A percentile compares a stretch with the other conserved stretches of the same genome.
Evolutionary conservation across 2,797 vertebrate genomes (phyloP).

Genomic region (Lindbergichthys nudifrons): DNA sequence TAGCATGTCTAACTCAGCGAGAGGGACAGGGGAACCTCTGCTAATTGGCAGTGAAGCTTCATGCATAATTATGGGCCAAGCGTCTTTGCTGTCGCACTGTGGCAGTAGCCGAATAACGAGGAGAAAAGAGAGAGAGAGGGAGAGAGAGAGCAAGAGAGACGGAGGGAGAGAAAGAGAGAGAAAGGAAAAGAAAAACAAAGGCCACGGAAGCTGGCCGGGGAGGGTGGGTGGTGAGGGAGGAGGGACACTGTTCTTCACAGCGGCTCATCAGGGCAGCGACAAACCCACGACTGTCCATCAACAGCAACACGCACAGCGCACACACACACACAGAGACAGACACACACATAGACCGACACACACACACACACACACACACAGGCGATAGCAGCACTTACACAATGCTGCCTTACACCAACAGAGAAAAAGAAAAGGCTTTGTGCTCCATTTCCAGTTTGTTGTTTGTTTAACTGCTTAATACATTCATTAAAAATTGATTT

Average conservation of each 20-base stretch:
- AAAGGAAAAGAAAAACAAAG: slow-evolving; percentile 79
- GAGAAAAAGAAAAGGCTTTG: slow-evolving; percentile 59
- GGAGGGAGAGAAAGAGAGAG: slow-evolving; percentile 34
- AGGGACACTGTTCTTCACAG: slow-evolving; percentile 78
- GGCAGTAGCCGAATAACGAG: slow-evolving; percentile 84
- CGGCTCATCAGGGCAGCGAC: slow-evolving; percentile 83
- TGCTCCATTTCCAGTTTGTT: slow-evolving; percentile 56
- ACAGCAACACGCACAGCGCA: slow-evolving; percentile 44
- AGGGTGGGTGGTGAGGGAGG: slow-evolving; percentile 74
- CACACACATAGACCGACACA: slow-evolving; percentile 20
- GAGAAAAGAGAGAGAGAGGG: slow-evolving; percentile 59
- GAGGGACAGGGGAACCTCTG: slow-evolving; percentile 87
- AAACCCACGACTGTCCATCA: slow-evolving; percentile 83
- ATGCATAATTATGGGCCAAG: slow-evolving; percentile 88
- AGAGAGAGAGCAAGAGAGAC: slow-evolving; percentile 20
- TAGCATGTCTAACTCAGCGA: slow-evolving; percentile 88
- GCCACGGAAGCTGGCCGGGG: slow-evolving; percentile 74
- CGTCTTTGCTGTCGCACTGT: slow-evolving; percentile 82
- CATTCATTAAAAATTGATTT: slow-evolving; percentile 64
- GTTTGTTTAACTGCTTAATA: slow-evolving; percentile 62
- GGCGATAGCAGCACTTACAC: slow-evolving; percentile 31
- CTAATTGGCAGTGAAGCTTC: slow-evolving; percentile 89
- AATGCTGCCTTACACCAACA: slow-evolving; percentile 50
- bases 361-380: slow-evolving; percentile 26
- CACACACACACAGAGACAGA: slow-evolving; percentile 21